Base-by-base conservation (phyloP, 2,113 vertebrate genomes). In the Eurystomus gularis region DNA sequence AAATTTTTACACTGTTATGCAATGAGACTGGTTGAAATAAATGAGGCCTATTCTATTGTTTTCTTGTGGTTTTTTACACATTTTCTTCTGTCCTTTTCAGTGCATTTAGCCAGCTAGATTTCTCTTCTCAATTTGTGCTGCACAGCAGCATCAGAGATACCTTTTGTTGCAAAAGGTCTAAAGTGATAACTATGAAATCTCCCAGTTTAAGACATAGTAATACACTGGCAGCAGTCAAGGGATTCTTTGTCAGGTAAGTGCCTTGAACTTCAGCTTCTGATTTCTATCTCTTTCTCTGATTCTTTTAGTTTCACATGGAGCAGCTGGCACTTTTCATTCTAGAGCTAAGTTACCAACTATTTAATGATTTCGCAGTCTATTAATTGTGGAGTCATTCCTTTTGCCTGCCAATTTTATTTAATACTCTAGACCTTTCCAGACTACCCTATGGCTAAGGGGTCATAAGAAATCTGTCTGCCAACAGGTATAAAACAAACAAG, bases 391-490 rank as follows among this genome's bases (percentile, higher is more conserved):
- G 91, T 85, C 44, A 85, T 91, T 91, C 58, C n/a, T 89, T 79
- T 52, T 90, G 57, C 62, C 44, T 90, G 84, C n/a, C 1, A 1
- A 90, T 93, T 94, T 82, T 70, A 39, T 86, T 94, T 94, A 93
- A 48, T 80, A 87, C 69, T 77, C 29, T 11, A 52, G 52, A 84
- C 39, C 10, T 86, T 24, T 92, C 58, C 35, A 79, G 16, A 33
- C 72, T 88, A 46, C 54, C 11, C 57, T 65, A 52, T 57, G 35
- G 57, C 48, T 61, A 15, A 23, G 52, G 5, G 19, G 8, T 69
- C 81, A 64, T 84, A 91, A 79, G 57, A 95, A 96, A 79, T 61
- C 72, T 92, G 8, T 89, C 89, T 96, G 86, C 78, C 94, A 97
- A 91, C 86, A 92, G 73, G 39, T 88, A 89, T 48, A 55, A 86